phyloP scores from a whole-genome alignment of 1,140 invertebrate species.

The Ceratoteleas bidentatus region DNA sequence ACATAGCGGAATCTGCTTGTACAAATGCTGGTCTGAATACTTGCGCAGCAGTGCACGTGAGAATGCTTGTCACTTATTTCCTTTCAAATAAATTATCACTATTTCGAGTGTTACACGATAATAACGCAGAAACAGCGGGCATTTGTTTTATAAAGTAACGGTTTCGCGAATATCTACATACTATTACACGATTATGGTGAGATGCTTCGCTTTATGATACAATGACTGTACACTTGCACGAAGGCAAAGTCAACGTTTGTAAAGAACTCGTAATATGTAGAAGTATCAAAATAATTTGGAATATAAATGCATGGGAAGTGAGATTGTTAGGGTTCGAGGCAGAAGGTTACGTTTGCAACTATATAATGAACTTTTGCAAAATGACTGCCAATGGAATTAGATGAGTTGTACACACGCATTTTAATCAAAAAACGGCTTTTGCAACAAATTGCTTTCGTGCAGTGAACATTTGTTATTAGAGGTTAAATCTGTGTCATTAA shows the following conservation, averaged over 20 bases:
- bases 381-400: too few species aligned
- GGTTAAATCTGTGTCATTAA: too few species aligned
- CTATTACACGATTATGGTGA: conserved; percentile 17
- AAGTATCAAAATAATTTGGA: background rate
- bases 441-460: too few species aligned
- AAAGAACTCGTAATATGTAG: conserved; percentile 18
- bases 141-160: conserved; percentile 50
- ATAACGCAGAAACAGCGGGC: conserved; percentile 31
- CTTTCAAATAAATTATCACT: conserved; percentile 50
- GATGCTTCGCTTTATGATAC: conserved; percentile 19
- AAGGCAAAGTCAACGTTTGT: background rate
- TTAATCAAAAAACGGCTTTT: too few species aligned
- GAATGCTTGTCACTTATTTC: conserved; percentile 51
- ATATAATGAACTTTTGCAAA: conserved; percentile 13
- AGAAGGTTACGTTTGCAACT: conserved; percentile 1
- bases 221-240: conserved; percentile 18
- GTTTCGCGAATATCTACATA: conserved; percentile 33
- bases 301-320: conserved; percentile 18
- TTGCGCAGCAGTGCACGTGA: conserved; percentile 32
- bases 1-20: conserved; percentile 38
- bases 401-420: too few species aligned
- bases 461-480: too few species aligned
- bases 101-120: conserved; percentile 41
- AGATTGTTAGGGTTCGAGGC: conserved; percentile 18
- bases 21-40: conserved; percentile 31